phyloP scores from a whole-genome alignment of 2,888 invertebrate species.

The Euclidia mi region DNA sequence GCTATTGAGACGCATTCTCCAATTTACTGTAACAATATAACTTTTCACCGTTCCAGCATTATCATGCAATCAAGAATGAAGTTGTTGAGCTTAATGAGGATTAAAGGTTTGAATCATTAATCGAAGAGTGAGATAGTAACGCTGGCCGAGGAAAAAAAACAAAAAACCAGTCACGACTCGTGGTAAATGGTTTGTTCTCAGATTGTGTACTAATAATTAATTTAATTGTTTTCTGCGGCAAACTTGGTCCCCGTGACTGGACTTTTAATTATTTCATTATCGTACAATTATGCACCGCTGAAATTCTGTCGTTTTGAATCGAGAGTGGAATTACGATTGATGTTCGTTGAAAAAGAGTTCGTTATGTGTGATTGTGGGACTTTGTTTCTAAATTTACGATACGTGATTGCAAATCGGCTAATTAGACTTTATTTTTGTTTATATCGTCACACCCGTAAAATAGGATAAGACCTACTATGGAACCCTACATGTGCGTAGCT shows the following conservation, averaged over 20 bases:
- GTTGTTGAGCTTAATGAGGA: constrained; percentile 35
- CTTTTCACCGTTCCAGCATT: not conserved
- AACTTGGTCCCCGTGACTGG: constrained; percentile 15
- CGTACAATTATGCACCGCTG: not conserved
- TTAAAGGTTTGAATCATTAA: constrained; percentile 50
- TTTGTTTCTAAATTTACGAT: too few species aligned
- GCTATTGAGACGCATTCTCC: too few species aligned
- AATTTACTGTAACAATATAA: too few species aligned
- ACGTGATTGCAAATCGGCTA: too few species aligned
- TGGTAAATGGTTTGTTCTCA: constrained; percentile 38
- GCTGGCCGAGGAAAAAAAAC: constrained; percentile 27
- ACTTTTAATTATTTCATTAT: constrained; percentile 15
- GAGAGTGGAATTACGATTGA: too few species aligned
- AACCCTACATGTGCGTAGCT: too few species aligned
- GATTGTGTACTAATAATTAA: constrained; percentile 33
- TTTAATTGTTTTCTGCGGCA: constrained; percentile 34
- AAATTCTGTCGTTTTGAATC: not conserved
- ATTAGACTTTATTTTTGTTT: too few species aligned
- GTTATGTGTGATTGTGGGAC: too few species aligned
- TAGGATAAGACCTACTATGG: too few species aligned
- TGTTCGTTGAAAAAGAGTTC: too few species aligned
- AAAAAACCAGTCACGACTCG: constrained; percentile 32
- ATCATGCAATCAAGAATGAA: constrained; percentile 9
- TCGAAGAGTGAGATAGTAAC: constrained; percentile 31
- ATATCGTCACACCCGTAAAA: too few species aligned